A percentile compares a stretch with the other conserved stretches of the same genome.
Conservation (phyloP, 2,888 invertebrate genomes). For the Euphydryas editha region DNA sequence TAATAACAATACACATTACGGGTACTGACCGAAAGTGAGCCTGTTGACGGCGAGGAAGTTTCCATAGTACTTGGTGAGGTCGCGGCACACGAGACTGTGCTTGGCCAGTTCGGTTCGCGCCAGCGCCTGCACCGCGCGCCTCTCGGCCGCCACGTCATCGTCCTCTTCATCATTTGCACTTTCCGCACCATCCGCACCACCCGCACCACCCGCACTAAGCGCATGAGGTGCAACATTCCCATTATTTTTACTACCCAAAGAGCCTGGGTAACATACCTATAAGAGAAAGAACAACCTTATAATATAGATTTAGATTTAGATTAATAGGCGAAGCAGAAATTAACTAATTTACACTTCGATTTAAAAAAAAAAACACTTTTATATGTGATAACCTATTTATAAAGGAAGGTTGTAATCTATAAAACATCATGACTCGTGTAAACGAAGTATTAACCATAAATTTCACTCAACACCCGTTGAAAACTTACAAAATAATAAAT, state of each 20-base stretch:
- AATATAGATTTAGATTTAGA: too few relatives aligned
- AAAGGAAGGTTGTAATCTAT: too few relatives aligned
- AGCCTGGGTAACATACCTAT: too few relatives aligned
- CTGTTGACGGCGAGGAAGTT: slow-evolving; percentile 90
- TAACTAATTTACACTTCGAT: too few relatives aligned
- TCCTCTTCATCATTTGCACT: slow-evolving; percentile 66
- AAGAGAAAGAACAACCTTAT: too few relatives aligned
- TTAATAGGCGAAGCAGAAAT: too few relatives aligned
- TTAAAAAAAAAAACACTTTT: too few relatives aligned
- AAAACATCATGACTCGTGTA: too few relatives aligned
- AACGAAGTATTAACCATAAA: too few relatives aligned
- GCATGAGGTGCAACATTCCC: neutral
- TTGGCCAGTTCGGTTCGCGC: slow-evolving; percentile 59
- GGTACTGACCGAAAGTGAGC: slow-evolving; percentile 79
- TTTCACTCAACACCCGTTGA: too few relatives aligned
- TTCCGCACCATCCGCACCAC: slow-evolving; percentile 46
- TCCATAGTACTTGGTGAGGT: slow-evolving; percentile 90
- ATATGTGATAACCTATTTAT: too few relatives aligned
- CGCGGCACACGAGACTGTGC: slow-evolving; percentile 85
- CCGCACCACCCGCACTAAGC: slow-evolving; percentile 41
- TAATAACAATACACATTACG: neutral
- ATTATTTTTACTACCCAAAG: too few relatives aligned
- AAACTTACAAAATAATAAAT: neutral
- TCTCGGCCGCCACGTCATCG: slow-evolving; percentile 84
- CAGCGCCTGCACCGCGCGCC: slow-evolving; percentile 71